Percentiles rank a stretch among this genome's conserved stretches.
phyloP scores from a whole-genome alignment of 2,888 invertebrate species.

The Labia minor region DNA sequence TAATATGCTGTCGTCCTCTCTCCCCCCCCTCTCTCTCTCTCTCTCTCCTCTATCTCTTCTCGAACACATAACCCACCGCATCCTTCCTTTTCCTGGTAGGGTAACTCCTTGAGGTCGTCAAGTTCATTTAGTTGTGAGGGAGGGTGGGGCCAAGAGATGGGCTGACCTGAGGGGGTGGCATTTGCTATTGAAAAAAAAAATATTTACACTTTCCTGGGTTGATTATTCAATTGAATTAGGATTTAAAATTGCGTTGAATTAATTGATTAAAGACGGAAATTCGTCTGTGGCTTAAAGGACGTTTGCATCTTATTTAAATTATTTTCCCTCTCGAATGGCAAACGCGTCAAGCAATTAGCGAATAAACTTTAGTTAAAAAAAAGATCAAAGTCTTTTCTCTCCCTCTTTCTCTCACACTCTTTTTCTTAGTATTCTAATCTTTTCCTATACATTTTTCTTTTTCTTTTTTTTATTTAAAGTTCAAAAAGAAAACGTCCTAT shows the following conservation, averaged over 20 bases:
- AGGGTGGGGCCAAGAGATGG: not conserved
- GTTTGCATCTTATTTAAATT: constrained; percentile 5
- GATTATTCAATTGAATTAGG: constrained; percentile 13
- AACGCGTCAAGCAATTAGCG: constrained; percentile 2
- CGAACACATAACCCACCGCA: no score
- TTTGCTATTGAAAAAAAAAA: not conserved
- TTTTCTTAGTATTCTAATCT: not conserved
- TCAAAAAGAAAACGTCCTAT: not conserved
- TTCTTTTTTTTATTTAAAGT: not conserved
- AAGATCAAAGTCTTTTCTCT: not conserved
- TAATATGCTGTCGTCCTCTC: not conserved
- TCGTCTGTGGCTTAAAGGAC: constrained; percentile 7
- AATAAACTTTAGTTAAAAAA: constrained; percentile 5
- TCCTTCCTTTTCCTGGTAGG: no score
- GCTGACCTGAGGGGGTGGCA: not conserved
- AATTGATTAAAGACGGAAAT: constrained; percentile 7
- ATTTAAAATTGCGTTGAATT: constrained; percentile 5
- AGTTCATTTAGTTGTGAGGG: not conserved
- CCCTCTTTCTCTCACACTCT: not conserved
- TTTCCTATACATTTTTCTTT: not conserved
- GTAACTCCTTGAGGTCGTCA: not conserved
- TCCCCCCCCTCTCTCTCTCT: no score
- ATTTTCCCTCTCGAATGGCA: constrained; percentile 7
- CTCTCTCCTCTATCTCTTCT: no score
- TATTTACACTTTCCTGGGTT: constrained; percentile 3